Evolutionary conservation across 1,140 invertebrate species (phyloP).

Genomic region (Drosophila tsacasi): DNA sequence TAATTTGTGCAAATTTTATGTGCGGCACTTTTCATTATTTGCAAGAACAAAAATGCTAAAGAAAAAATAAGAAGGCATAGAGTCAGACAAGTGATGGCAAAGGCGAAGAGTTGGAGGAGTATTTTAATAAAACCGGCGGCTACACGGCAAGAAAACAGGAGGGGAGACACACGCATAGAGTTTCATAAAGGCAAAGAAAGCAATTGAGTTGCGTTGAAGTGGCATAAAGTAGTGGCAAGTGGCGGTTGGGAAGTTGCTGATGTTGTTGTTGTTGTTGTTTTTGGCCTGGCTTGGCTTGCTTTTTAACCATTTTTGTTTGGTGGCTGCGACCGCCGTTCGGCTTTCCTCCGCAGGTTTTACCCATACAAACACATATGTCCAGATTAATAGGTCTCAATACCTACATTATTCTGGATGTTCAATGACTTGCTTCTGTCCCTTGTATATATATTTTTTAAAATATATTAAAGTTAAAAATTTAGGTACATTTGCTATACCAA

Average conservation of each 20-base stretch:
- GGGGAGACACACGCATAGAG: constrained; percentile 28
- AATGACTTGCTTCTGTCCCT: too few species aligned
- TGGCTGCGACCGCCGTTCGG: constrained; percentile 49
- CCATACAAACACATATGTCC: background rate
- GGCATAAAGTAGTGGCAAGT: constrained; percentile 82
- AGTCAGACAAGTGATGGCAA: constrained; percentile 44
- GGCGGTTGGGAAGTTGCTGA: constrained; percentile 56
- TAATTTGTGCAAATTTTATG: constrained; percentile 83
- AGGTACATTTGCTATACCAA: too few species aligned
- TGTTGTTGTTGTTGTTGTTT: constrained; percentile 31
- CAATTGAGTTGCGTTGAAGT: constrained; percentile 83
- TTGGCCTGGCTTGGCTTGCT: constrained; percentile 60
- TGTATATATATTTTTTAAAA: too few species aligned
- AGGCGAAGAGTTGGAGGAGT: constrained; percentile 42
- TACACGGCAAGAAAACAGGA: constrained; percentile 26
- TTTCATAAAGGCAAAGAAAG: constrained; percentile 80
- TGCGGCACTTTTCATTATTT: constrained; percentile 83
- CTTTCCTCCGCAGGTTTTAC: constrained; percentile 36
- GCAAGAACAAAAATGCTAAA: constrained; percentile 54
- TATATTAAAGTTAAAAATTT: too few species aligned
- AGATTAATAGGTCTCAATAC: background rate
- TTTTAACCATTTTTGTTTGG: constrained; percentile 82
- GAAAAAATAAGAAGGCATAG: constrained; percentile 37
- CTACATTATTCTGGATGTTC: background rate
- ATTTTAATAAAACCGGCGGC: constrained; percentile 74